Evolutionary conservation across 1,140 invertebrate species (phyloP).

Genomic region (Dinothrombium tinctorium): DNA sequence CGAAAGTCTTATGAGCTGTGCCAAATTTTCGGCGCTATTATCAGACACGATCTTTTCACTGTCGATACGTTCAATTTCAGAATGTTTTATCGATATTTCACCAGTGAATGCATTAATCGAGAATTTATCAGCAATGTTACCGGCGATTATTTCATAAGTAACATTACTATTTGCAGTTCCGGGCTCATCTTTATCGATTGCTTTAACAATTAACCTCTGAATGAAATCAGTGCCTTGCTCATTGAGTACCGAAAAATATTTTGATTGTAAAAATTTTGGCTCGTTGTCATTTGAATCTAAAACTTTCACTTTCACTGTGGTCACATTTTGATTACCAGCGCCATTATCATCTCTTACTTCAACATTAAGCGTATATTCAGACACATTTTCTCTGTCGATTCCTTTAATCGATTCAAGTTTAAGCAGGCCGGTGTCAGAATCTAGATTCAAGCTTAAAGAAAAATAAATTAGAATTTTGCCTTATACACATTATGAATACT

Average conservation of each 20-base stretch:
- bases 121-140: constrained; percentile 54
- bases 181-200: constrained; percentile 51
- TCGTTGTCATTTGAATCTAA: constrained; percentile 34
- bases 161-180: constrained; percentile 54
- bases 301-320: constrained; percentile 14
- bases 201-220: constrained; percentile 23
- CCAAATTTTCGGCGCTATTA: too few species aligned
- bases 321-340: constrained; percentile 28
- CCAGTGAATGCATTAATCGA: constrained; percentile 17
- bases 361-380: constrained; percentile 44
- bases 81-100: constrained; percentile 15
- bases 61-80: too few species aligned
- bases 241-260: constrained; percentile 57
- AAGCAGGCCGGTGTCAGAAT: constrained; percentile 53
- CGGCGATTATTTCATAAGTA: constrained; percentile 52
- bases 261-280: constrained; percentile 47
- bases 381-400: constrained; percentile 47
- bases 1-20: too few species aligned
- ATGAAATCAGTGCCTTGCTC: constrained; percentile 30
- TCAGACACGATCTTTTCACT: too few species aligned
- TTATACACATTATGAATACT: constrained; percentile 9
- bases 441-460: constrained; percentile 41
- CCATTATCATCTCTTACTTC: constrained; percentile 65
- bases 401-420: constrained; percentile 40
- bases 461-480: neutral